Conservation (phyloP, 2,888 invertebrate genomes). For the Serripes groenlandicus region DNA sequence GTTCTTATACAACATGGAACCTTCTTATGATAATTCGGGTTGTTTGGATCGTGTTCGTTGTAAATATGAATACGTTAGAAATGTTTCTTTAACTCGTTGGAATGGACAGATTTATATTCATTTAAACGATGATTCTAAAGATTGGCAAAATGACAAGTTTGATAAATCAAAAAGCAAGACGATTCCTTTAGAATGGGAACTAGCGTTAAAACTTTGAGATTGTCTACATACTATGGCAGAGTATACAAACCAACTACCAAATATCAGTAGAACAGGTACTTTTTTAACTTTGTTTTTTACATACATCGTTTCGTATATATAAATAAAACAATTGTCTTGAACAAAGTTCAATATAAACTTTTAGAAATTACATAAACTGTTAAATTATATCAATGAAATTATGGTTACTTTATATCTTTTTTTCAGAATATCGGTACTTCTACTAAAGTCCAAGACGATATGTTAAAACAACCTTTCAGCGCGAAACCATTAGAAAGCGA, state of each 20-base stretch:
- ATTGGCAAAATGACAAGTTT: constrained; percentile 9
- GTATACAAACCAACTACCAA: constrained; percentile 7
- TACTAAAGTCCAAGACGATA: too few relatives aligned
- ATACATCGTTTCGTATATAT: too few relatives aligned
- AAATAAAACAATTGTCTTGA: too few relatives aligned
- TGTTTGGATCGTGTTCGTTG: constrained; percentile 15
- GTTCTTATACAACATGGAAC: too few relatives aligned
- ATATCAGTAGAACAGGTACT: constrained; percentile 9
- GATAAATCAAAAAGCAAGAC: neutral
- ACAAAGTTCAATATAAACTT: too few relatives aligned
- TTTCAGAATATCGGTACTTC: too few relatives aligned
- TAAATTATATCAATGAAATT: too few relatives aligned
- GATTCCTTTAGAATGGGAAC: neutral
- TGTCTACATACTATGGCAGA: neutral
- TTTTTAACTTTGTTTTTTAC: too few relatives aligned
- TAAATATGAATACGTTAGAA: constrained; percentile 25
- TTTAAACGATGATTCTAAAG: constrained; percentile 19
- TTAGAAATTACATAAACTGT: too few relatives aligned
- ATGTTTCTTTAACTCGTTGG: constrained; percentile 19
- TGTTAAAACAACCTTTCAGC: too few relatives aligned
- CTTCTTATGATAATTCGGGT: constrained; percentile 11
- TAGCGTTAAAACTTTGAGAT: neutral
- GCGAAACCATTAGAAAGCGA: too few relatives aligned
- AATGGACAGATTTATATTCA: constrained; percentile 1
- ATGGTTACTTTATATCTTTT: too few relatives aligned